A percentile compares a stretch with the other conserved stretches of the same genome.
phyloP scores from a whole-genome alignment of 2,888 invertebrate species.

The Aspidiotus rigidus region DNA sequence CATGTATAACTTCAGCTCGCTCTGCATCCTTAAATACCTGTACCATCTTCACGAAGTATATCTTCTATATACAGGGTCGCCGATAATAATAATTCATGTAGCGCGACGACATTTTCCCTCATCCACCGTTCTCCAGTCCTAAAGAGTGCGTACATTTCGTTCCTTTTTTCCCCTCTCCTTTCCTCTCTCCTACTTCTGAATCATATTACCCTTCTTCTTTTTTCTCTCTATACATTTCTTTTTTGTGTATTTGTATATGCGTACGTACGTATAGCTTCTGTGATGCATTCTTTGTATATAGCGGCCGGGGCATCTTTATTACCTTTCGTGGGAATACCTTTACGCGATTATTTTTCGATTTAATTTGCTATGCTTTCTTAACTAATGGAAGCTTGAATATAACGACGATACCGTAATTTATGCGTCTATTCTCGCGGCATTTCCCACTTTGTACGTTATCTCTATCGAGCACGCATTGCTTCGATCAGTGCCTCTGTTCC shows the following conservation, averaged over 20 bases:
- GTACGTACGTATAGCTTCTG: conserved; percentile 12
- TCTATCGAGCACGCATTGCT: background rate
- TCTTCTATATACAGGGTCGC: background rate
- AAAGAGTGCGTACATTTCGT: background rate
- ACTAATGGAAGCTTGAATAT: conserved; percentile 17
- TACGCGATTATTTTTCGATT: conserved; percentile 17
- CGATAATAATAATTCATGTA: conserved; percentile 26
- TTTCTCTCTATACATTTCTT: background rate
- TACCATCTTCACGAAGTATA: background rate
- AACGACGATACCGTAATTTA: conserved; percentile 13
- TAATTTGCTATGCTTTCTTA: conserved; percentile 21
- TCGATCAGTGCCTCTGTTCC: too few relatives aligned
- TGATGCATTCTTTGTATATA: conserved; percentile 19
- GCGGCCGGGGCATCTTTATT: conserved; percentile 16
- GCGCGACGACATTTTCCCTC: conserved; percentile 32
- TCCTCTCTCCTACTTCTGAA: background rate
- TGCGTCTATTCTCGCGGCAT: conserved; percentile 17
- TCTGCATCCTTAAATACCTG: conserved; percentile 9
- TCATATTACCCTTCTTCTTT: background rate
- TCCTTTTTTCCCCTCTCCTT: background rate
- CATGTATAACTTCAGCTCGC: background rate
- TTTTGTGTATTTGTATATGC: background rate
- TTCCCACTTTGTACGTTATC: background rate
- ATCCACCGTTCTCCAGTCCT: conserved; percentile 12
- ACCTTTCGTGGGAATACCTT: conserved; percentile 29